These are phyloP conservation scores for Scelioninae gen. 1 DNA, from an alignment of 2,888 invertebrate species.

Conservation along the genomic window DNA sequence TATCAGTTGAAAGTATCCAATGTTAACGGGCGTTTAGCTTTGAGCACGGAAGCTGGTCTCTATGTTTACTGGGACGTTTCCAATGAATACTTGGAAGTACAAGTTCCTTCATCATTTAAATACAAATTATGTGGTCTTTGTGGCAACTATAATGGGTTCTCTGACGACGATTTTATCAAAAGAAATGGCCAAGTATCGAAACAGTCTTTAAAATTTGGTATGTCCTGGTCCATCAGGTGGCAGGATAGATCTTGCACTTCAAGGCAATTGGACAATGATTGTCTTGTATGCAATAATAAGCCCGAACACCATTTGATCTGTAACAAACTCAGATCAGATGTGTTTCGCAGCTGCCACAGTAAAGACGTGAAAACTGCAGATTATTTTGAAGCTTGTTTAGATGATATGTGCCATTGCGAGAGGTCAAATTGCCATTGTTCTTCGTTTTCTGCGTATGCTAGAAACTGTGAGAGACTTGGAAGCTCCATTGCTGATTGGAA, in stretches of 20 bases:
- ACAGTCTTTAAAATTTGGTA: constrained; percentile 90
- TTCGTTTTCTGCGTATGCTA: constrained; percentile 94
- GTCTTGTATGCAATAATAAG: constrained; percentile 10
- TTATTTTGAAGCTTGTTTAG: constrained; percentile 93
- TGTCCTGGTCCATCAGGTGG: constrained; percentile 96
- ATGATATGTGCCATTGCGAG: constrained; percentile 95
- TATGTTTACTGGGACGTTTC: constrained; percentile 96
- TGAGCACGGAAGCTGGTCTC: constrained; percentile 89
- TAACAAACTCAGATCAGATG: constrained; percentile 85
- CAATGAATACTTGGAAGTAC: constrained; percentile 92
- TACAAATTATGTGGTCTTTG: constrained; percentile 94
- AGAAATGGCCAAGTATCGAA: constrained; percentile 88
- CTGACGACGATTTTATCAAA: constrained; percentile 92
- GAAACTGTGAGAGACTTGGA: constrained; percentile 93
- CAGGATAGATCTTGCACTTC: constrained; percentile 86
- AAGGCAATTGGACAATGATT: constrained; percentile 35
- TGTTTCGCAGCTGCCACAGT: constrained; percentile 90
- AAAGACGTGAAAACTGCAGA: constrained; percentile 91
- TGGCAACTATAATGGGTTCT: constrained; percentile 95
- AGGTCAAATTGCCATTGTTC: constrained; percentile 94
- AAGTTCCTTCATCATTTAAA: constrained; percentile 90
- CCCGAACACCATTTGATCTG: constrained; percentile 80
- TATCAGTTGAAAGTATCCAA: neutral
- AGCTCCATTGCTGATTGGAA: constrained; percentile 90
- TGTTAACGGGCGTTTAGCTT: constrained; percentile 85